Percentiles rank a stretch among this genome's conserved stretches.
These are phyloP conservation scores for Pterobdella sp. DNA, from an alignment of 2,888 invertebrate species.

Conservation along the genomic window DNA sequence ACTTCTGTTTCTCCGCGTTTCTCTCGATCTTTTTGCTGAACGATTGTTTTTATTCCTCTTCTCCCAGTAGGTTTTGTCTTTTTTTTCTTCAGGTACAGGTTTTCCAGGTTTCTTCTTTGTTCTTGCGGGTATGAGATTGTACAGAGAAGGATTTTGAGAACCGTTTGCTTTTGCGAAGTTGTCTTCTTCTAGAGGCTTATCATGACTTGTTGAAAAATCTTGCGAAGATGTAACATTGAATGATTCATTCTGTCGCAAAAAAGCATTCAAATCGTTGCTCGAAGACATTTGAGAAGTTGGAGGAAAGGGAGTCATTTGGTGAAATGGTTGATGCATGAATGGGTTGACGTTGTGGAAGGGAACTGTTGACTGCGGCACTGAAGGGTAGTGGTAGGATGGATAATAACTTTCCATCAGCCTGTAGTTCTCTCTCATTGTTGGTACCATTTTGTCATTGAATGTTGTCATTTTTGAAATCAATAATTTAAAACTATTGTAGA, in stretches of 20 bases:
- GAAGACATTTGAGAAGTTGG: background rate
- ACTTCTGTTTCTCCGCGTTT: constrained; percentile 49
- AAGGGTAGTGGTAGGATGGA: background rate
- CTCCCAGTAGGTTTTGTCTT: constrained; percentile 50
- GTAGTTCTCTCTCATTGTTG: constrained; percentile 3
- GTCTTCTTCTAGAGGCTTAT: background rate
- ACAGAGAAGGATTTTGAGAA: background rate
- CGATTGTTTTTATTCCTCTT: constrained; percentile 52
- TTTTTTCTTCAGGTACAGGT: constrained; percentile 42
- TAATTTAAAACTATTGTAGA: background rate
- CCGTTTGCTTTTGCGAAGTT: background rate
- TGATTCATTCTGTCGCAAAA: background rate
- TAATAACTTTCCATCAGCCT: constrained; percentile 1
- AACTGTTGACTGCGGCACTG: background rate
- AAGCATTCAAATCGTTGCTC: background rate
- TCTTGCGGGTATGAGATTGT: background rate
- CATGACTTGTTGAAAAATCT: background rate
- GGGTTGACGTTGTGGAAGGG: constrained; percentile 6
- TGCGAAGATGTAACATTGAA: background rate
- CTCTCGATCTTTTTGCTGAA: constrained; percentile 51
- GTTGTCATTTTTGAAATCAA: background rate
- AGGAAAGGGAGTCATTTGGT: background rate
- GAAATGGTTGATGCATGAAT: background rate
- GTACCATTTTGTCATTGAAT: background rate
- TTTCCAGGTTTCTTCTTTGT: constrained; percentile 41